Evolutionary conservation across 2,797 vertebrate genomes (phyloP).

Genomic region (Prunella strophiata): DNA sequence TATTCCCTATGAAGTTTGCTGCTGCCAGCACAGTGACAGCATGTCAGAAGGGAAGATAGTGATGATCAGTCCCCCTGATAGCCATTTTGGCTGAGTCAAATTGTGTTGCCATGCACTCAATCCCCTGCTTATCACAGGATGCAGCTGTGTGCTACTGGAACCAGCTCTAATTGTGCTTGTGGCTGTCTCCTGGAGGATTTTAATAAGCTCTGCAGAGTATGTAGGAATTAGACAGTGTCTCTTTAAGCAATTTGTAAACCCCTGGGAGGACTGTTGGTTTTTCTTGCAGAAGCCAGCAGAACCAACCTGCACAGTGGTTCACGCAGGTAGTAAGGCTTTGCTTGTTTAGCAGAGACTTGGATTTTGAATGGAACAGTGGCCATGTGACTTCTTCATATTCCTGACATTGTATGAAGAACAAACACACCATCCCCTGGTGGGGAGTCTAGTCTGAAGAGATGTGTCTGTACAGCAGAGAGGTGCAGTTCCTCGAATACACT

Average conservation of each 20-base stretch:
- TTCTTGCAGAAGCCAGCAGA: slow-evolving; percentile 12
- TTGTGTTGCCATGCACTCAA: background rate
- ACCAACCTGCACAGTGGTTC: background rate
- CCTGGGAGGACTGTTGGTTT: background rate
- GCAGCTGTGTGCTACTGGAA: slow-evolving; percentile 54
- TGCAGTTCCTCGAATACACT: background rate
- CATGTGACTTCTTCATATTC: slow-evolving; percentile 11
- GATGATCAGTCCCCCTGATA: slow-evolving; percentile 2
- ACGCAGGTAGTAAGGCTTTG: background rate
- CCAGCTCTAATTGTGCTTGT: slow-evolving; percentile 16
- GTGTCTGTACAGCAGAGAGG: background rate
- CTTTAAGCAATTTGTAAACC: slow-evolving; percentile 45
- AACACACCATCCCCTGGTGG: background rate
- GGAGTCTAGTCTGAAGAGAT: background rate
- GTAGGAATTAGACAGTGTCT: slow-evolving; percentile 36
- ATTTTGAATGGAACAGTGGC: slow-evolving; percentile 1
- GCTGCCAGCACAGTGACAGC: slow-evolving; percentile 41
- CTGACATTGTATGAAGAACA: background rate
- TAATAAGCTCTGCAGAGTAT: slow-evolving; percentile 34
- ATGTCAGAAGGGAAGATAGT: background rate
- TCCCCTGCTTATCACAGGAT: slow-evolving; percentile 39
- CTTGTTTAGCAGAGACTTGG: background rate
- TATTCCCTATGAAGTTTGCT: slow-evolving; percentile 29
- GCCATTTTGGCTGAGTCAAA: background rate
- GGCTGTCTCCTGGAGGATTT: slow-evolving; percentile 48